Percentiles rank a stretch among this genome's conserved stretches.
These are phyloP conservation scores for Busseola fusca DNA, from an alignment of 2,888 invertebrate species.

Conservation along the genomic window DNA sequence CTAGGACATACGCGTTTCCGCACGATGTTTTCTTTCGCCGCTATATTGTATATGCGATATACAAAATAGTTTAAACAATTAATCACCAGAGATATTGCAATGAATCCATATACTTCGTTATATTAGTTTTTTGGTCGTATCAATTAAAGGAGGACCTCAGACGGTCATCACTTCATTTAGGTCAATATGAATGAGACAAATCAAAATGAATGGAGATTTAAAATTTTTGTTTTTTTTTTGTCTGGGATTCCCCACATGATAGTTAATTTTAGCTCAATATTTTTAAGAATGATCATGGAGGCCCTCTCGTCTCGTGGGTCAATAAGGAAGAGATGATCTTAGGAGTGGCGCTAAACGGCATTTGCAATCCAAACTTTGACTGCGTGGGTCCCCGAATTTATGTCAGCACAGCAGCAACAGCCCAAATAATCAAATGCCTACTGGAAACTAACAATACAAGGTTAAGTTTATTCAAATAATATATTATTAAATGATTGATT, in stretches of 20 bases:
- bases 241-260: background rate
- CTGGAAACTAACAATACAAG: slow-evolving; percentile 20
- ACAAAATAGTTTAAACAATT: background rate
- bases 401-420: slow-evolving; percentile 48
- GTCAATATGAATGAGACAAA: background rate
- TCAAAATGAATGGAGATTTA: background rate
- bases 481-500: background rate
- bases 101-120: background rate
- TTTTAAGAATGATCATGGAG: slow-evolving; percentile 51
- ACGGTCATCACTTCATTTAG: background rate
- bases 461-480: slow-evolving; percentile 24
- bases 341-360: slow-evolving; percentile 43
- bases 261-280: background rate
- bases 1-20: too few species aligned
- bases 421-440: slow-evolving; percentile 46
- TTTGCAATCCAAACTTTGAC: slow-evolving; percentile 34
- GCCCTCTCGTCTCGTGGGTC: slow-evolving; percentile 40
- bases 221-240: background rate
- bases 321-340: slow-evolving; percentile 36
- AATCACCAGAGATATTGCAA: background rate
- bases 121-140: background rate
- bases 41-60: background rate
- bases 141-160: background rate
- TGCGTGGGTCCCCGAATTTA: slow-evolving; percentile 45
- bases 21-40: too few species aligned